Evolutionary conservation across 1,140 invertebrate genomes (phyloP), one percentile per base, ranked within the genome.

Genomic region (Plodia interpunctella): DNA sequence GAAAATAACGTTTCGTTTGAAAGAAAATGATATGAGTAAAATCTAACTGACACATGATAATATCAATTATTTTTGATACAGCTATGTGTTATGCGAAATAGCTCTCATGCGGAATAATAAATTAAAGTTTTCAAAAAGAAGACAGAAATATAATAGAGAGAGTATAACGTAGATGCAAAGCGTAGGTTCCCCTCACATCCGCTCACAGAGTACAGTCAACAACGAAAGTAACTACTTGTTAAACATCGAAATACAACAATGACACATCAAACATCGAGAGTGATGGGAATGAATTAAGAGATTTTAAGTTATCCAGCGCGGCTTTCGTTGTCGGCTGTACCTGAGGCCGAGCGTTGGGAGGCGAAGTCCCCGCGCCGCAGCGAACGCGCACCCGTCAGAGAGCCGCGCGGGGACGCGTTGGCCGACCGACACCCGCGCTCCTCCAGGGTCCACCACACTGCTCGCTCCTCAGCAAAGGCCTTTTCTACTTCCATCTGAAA

Each of bases 391-490:
- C 92, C 91, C 35, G 90, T 93, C 1, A 96, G 91, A 0, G 95
- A 96, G 25, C 95, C 94, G n/a, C 96, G 91, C 0, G 95, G 95
- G 0, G 95, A 96, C 0, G 93, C 93, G 73, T 93, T 93, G 0
- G 94, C 94, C 0, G 94, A 95, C 59, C 94, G 94, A 20, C 95
- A 74, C 18, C 94, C 91, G 0, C 94, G 94, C 84, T 96, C 95
- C 72, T 97, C 95, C 50, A 98, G 87, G 15, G 95, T 92, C 85
- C 96, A 97, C 95, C 96, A 97, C 19, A 95, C 94, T 4, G 96
- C 94, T 60, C 95, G 93, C 73, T 97, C 95, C 71, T 96, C 94
- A 50, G 97, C 91, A 69, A 97, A 95, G 5, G 95, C 95, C 83
- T 95, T 95, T 68, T 96, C 92, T 30, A 96, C 75, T 51, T 90